Evolutionary conservation across 1,140 invertebrate genomes (phyloP), one percentile per base, ranked within the genome.

Genomic region (Melipona quadrifasciata): DNA sequence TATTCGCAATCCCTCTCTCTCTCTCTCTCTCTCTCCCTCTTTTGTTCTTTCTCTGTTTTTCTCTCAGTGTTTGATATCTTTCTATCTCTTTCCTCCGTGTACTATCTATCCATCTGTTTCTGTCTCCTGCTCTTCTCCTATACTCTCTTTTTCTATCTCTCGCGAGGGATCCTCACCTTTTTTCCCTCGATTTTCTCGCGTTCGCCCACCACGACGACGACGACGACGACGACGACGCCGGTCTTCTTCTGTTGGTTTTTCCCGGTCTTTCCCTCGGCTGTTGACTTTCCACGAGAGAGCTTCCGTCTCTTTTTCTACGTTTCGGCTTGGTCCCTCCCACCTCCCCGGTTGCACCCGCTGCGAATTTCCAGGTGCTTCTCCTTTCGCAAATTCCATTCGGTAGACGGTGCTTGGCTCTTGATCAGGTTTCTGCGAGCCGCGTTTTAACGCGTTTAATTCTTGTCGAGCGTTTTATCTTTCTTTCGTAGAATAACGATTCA

Each of bases 121-220:
- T 27, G 8, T 65, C 27, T 31, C 5, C 16, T 31, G 6, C 16
- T 31, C 16, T 4, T 31, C n/a, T 64, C 3, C 0, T 64, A 1
- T 47, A n/a, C 34, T 70, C 24, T 10, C 74, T 2, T n/a, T 1
- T 34, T 24, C 2, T 39, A 1, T 31, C 65, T 19, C 27, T 31
- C 27, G 14, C 53, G 1, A 27, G 31, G 11, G n/a, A 17, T 24
- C 55, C 19, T 11, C 19, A 10, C 31, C 47, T 47, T 84, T 84
- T 61, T 72, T 39, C n/a, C 71, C 55, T 67, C 58, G 61, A 79
- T 79, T 79, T 71, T 79, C 82, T 79, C 76, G 67, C 76, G 82
- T 53, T 61, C 74, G 55, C 27, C 64, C 31, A 31, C 31, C 31
- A 2, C 31, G 1, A 31, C 31, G 31, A 31, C 21, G 34, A 2